Conservation (phyloP, 2,888 invertebrate species). For the Drosophila seclusa region DNA sequence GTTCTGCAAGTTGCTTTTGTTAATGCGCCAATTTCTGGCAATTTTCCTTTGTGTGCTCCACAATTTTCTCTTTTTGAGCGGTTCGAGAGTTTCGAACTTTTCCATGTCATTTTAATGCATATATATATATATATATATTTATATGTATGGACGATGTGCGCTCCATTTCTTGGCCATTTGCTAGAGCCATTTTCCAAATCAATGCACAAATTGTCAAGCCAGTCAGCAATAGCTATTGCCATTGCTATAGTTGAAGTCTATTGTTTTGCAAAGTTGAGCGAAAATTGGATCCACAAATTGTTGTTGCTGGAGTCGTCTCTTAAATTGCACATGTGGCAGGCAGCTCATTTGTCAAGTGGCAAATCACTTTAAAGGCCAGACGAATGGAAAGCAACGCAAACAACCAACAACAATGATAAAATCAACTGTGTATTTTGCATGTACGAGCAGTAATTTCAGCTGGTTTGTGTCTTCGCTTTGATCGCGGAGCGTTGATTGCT, state of each 20-base stretch:
- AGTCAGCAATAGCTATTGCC: slow-evolving; percentile 18
- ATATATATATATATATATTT: slow-evolving; percentile 1
- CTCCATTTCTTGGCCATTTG: slow-evolving; percentile 65
- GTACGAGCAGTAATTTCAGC: slow-evolving; percentile 26
- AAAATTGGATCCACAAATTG: slow-evolving; percentile 72
- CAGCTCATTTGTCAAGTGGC: slow-evolving; percentile 78
- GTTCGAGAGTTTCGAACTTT: slow-evolving; percentile 32
- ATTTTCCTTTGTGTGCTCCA: slow-evolving; percentile 56
- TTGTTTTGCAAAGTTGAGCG: slow-evolving; percentile 34
- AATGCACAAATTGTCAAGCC: slow-evolving; percentile 78
- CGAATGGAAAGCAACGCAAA: slow-evolving; percentile 38
- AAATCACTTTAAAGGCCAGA: slow-evolving; percentile 69
- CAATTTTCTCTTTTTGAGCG: slow-evolving; percentile 36
- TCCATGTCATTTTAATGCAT: slow-evolving; percentile 47
- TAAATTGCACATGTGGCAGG: slow-evolving; percentile 79
- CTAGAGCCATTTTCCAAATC: slow-evolving; percentile 72
- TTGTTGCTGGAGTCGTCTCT: slow-evolving; percentile 52
- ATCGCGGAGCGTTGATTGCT: slow-evolving; percentile 26
- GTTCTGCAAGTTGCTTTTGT: slow-evolving; percentile 63
- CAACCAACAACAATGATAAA: slow-evolving; percentile 57
- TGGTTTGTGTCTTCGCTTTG: slow-evolving; percentile 49
- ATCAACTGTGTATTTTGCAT: slow-evolving; percentile 74
- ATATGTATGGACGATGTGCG: slow-evolving; percentile 28
- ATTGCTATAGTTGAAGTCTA: slow-evolving; percentile 28
- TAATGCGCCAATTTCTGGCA: slow-evolving; percentile 74